Conservation (phyloP, 2,797 vertebrate species). For the Cyclopterus lumpus region DNA sequence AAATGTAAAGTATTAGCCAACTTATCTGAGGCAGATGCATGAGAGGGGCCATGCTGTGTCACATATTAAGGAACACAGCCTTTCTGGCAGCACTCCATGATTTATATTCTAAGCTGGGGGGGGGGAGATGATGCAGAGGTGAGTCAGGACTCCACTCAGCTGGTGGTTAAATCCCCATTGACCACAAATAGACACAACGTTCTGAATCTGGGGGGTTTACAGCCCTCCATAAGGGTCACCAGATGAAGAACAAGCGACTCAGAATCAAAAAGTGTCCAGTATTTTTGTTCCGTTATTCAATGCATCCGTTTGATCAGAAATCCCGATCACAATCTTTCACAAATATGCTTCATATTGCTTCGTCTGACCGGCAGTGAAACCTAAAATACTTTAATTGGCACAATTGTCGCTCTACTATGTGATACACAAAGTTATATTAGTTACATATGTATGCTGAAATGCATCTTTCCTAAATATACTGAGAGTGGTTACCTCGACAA, state of each 20-base stretch:
- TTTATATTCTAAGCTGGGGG: conserved; percentile 1
- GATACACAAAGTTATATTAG: too few relatives aligned
- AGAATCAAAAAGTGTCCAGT: too few relatives aligned
- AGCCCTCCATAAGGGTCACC: neutral
- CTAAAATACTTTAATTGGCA: neutral
- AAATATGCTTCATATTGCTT: neutral
- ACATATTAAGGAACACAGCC: neutral
- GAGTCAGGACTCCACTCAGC: conserved; percentile 34
- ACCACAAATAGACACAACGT: conserved; percentile 11
- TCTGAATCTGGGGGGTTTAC: neutral
- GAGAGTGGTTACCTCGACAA: neutral
- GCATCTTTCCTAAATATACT: neutral
- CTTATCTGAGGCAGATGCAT: conserved; percentile 13
- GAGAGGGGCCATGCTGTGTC: neutral
- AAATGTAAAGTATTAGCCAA: conserved; percentile 41
- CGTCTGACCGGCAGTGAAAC: neutral
- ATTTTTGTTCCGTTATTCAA: neutral
- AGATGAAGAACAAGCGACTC: conserved; percentile 2
- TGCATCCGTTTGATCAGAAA: neutral
- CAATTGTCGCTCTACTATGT: too few relatives aligned
- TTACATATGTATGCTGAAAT: neutral
- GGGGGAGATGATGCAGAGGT: conserved; percentile 36
- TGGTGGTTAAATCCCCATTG: conserved; percentile 1
- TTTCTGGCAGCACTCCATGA: conserved; percentile 5
- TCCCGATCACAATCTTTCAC: neutral